Base-by-base conservation (phyloP, 2,797 vertebrate species). In the Potorous gilbertii region DNA sequence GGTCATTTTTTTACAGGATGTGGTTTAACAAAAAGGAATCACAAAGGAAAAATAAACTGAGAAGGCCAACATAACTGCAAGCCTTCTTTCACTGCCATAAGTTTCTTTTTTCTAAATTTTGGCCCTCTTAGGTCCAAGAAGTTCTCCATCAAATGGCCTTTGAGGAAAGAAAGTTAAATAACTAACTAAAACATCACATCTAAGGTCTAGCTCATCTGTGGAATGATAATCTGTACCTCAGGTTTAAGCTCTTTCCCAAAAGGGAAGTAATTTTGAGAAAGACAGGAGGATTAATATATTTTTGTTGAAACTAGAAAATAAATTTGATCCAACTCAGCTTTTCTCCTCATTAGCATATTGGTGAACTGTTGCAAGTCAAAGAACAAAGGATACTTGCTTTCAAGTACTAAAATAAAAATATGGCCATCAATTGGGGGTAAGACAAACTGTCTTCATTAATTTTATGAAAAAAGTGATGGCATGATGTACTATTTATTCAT, bases 221-320 rank as follows among this genome's bases (percentile, higher is more conserved):
- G 40, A 95, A 56, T 40, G n/a, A 52, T 12, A 90, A 92, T 56
- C 0, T 97, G n/a, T 94, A 96, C 91, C 55, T 34, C 95, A 93
- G 16, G 50, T 97, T 97, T n/a, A 95, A 96, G 56, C 18, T 1
- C 0, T 90, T 59, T 9, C 54, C 12, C 0, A 6, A 54, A 50
- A 92, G 92, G 16, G 92, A 92, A 97, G 62, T 56, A 95, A 87
- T 95, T 97, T 94, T 95, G 90, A 96, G 28, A 59, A 93, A 62
- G 62, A 55, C n/a, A 50, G 91, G 94, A 0, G 2, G 74, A 95
- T 74, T 16, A 95, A 93, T 90, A 46, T 81, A 96, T 90, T 93
- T 95, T 94, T 50, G 34, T 92, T 92, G 46, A 21, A 40, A 74
- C 34, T 4, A 96, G 50, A 94, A 93, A 93, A 98, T 96, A 96